Base-by-base conservation (phyloP, 2,113 vertebrate species). In the Gavialis gangeticus region DNA sequence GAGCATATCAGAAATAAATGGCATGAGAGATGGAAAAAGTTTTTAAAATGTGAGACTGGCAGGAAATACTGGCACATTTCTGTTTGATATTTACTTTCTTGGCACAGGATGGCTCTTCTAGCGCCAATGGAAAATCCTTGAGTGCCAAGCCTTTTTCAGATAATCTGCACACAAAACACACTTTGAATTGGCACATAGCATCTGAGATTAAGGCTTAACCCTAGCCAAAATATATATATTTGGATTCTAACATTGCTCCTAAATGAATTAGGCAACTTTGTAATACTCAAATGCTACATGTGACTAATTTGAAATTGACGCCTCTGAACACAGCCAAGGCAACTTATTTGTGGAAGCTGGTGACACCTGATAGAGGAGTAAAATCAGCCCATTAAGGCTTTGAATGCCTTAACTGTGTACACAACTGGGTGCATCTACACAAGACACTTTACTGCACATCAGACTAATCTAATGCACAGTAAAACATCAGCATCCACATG, bases 11-110 rank as follows among this genome's bases (percentile, higher is more conserved):
- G 94, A 96, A 97, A 96, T 97, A 96, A 97, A 97, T 92, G 95
- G 97, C 97, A 96, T 97, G 82, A 90, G 97, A 97, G 95, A 97
- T 95, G 97, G 98, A 98, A 98, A 98, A 96, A 97, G 95, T 97
- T 97, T 98, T 92, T 96, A 97, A 98, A 97, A 98, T 96, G 96
- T 97, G 97, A 97, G 97, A 93, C 96, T 98, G 97, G 98, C 98
- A 98, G 96, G 96, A 95, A 87, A 97, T 91, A 77, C 80, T 97
- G 97, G 97, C 97, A 97, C 97, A 87, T 94, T 97, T 91, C 90
- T 94, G 92, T 93, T 97, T 97, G 96, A 97, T 97, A 97, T 97
- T 97, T 97, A 84, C 94, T 96, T 97, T 98, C 97, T 97, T 98
- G 98, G 98, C 98, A 97, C 79, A 57, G 8, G 34, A 6, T 5